Conservation (phyloP, 2,888 invertebrate species). For the Chrysolina haemoptera region DNA sequence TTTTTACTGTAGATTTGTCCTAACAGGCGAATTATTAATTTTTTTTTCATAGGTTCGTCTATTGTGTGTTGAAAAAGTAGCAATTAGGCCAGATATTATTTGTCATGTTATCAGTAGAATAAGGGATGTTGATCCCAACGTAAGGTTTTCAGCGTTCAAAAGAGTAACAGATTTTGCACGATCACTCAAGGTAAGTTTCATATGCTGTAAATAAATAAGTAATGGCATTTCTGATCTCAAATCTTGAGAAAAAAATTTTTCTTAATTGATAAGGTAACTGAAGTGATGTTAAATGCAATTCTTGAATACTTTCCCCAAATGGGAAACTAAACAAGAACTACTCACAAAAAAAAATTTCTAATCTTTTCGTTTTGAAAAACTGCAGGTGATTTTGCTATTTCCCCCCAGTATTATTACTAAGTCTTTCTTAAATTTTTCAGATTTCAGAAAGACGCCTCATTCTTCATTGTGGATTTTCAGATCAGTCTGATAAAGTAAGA, state of each 20-base stretch:
- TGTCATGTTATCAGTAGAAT: conserved; percentile 80
- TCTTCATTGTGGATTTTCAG: conserved; percentile 77
- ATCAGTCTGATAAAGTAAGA: conserved; percentile 72
- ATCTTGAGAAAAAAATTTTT: too few relatives aligned
- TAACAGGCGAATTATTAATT: conserved; percentile 31
- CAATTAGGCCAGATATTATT: conserved; percentile 80
- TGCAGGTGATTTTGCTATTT: background rate
- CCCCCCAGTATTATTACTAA: background rate
- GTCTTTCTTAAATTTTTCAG: conserved; percentile 65
- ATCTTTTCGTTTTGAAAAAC: background rate
- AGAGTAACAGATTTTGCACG: conserved; percentile 54
- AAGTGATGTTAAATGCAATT: too few relatives aligned
- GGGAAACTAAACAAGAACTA: too few relatives aligned
- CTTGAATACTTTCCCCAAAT: too few relatives aligned
- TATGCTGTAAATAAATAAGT: too few relatives aligned
- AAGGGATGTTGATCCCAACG: conserved; percentile 84
- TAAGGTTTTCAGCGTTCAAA: conserved; percentile 76
- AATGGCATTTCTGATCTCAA: too few relatives aligned
- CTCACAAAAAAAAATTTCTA: background rate
- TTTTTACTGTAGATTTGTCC: too few relatives aligned
- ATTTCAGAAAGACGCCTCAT: conserved; percentile 77
- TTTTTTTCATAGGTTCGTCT: conserved; percentile 66
- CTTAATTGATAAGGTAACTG: too few relatives aligned
- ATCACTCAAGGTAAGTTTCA: conserved; percentile 53
- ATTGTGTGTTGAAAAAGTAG: conserved; percentile 82